Evolutionary conservation across 2,113 vertebrate species (phyloP).

Genomic region (Alexandromys fortis): DNA sequence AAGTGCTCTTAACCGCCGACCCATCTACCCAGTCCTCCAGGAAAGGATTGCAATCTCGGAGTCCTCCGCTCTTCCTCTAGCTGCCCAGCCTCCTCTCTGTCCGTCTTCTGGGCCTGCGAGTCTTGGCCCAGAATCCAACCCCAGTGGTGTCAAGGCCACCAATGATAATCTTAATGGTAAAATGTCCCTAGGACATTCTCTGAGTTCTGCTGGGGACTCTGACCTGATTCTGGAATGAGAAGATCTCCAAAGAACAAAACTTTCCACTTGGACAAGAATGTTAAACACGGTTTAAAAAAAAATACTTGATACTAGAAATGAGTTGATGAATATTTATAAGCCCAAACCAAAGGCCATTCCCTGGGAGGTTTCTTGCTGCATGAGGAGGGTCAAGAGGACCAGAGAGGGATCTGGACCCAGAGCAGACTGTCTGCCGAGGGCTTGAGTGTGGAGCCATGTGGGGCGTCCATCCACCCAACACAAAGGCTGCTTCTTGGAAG

Average conservation of each 20-base stretch:
- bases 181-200: constrained; percentile 67
- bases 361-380: constrained; percentile 41
- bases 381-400: not conserved
- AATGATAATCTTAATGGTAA: constrained; percentile 53
- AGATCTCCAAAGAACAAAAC: constrained; percentile 77
- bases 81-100: not conserved
- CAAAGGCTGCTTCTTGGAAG: not conserved
- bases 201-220: constrained; percentile 70
- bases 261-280: constrained; percentile 82
- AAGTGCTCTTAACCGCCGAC: not conserved
- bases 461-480: not conserved
- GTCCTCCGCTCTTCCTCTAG: not conserved
- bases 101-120: not conserved
- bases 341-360: constrained; percentile 61
- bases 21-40: not conserved
- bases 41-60: not conserved
- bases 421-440: not conserved
- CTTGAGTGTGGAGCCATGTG: not conserved
- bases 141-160: constrained; percentile 6
- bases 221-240: constrained; percentile 71
- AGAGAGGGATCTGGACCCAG: not conserved
- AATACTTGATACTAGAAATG: constrained; percentile 68
- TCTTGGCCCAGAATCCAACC: constrained; percentile 10
- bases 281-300: constrained; percentile 60
- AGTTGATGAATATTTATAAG: constrained; percentile 66